Evolutionary conservation across 2,113 vertebrate genomes (phyloP), one percentile per base, ranked within the genome.

Genomic region (Prochilodus magdalenae): DNA sequence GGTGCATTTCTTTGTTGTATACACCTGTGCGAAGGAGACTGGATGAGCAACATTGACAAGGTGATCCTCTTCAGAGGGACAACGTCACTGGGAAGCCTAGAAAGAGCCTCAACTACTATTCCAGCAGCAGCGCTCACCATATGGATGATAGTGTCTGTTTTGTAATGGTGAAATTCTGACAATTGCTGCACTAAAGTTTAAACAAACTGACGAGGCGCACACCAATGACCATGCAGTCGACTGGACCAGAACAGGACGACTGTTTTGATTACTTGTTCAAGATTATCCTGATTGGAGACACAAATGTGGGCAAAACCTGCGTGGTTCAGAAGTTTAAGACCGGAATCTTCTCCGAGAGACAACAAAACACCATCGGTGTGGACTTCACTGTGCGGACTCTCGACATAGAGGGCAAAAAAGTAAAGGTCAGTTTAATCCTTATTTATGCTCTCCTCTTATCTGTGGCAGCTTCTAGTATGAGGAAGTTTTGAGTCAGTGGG

Each of bases 331-430:
- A 96, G 62, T 99, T 99, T 92, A 96, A 94, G 77, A 96, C 95
- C 0, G 96, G 97, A 14, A 83, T 93, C 74, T 99, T 95, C 91
- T 88, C 86, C 0, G 95, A 96, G 89, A 94, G 86, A 1, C 97
- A 98, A 86, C 97, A 98, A 87, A 99, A 97, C 92, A 99, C 98
- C 2, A 99, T 99, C 0, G 98, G 98, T 0, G 98, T 99, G 69
- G 98, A 99, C 88, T 99, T 99, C 90, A 97, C 96, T 0, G 97
- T 99, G 14, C 94, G 96, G 27, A 97, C 96, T 0, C 29, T 99
- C 67, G 93, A 95, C 5, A 94, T 99, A 0, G 94, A 97, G 0
- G 96, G 98, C 87, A 98, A 95, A 91, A 97, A 87, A 90, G 94
- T 99, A 0, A 99, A 99, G 97, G 97, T 99, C 3, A 81, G 95